Base-by-base conservation (phyloP, 2,888 invertebrate genomes). In the Agonopterix alstromeriana region DNA sequence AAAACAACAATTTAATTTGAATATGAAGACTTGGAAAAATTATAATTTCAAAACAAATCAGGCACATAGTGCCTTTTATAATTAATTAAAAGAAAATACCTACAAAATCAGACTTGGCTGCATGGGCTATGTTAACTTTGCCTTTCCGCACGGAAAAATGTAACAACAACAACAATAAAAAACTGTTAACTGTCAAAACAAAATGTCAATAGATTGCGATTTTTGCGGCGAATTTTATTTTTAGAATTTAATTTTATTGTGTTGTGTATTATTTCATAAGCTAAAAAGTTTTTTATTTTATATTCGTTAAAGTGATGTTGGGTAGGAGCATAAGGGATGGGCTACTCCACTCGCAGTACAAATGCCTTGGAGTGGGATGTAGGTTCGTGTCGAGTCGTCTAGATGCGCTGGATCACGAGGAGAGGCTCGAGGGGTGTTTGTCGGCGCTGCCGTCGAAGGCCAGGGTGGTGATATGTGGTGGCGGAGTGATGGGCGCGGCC, bases 401-500 rank as follows among this genome's bases (percentile, higher is more conserved):
- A 51, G 70, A 82, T 56, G 59, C 65, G 40, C 61, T 84, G 53
- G 77, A 85, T 59, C 70, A 75, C 45, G 69, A 72, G 58, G 83
- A 84, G 45, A 70, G 61, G 48, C 60, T 87, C 41, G 73, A 74
- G 45, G 78, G 75, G 41, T 82, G 83, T 55, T 54, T 85, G 47
- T 62, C 74, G 36, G 56, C 67, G 12, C 61, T 87, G 48, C 87
- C 86, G 0, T 52, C 75, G 42, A 86, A 92, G 66, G 90, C 94
- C 0, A 91, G 91, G 66, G 96, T 96, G 42, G 95, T 97, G 42
- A 93, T 98, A 67, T 97, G 97, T 77, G 98, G 98, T 2, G 97
- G 97, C 10, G 98, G 98, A 17, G 93, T 97, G 42, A 94, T 97
- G 91, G 98, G 97, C 3, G 94, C 95, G 8, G 95, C 97, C 2